Base-by-base conservation (phyloP, 2,888 invertebrate genomes). In the Phymatocera aterrima region DNA sequence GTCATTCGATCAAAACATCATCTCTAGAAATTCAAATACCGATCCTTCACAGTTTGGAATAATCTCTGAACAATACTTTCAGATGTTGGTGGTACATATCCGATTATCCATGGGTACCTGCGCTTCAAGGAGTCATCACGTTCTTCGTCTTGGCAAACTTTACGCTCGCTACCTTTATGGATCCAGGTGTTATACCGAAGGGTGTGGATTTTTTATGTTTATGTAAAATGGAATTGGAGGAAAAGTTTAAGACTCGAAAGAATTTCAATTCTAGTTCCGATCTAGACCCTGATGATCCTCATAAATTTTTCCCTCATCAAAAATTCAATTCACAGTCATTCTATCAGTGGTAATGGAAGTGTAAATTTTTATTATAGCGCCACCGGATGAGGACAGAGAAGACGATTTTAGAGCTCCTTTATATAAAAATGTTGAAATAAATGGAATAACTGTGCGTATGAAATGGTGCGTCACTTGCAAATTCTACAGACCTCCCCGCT, bases 391-490 rank as follows among this genome's bases (percentile, higher is more conserved):
- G 94, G 98, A 98, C 91, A 93, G 97, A 86, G 98, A 98, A 92
- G 99, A 99, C 91, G 99, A 99, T 92, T 97, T 98, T 90, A 94
- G 98, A 87, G 98, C 99, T 81, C 98, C 98, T 10, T 93, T 99
- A 81, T 99, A 99, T 92, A 98, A 97, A 92, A 98, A 96, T 91
- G 98, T 99, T 83, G 99, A 99, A 92, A 98, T 99, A 85, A 98
- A 98, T 92, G 99, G 99, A 81, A 98, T 99, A 84, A 98, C 98
- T 15, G 98, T 99, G 81, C 95, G 99, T 82, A 99, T 99, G 99
- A 99, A 99, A 92, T 99, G 99, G 99, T 99, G 99, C 92, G 97
- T 98, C 85, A 99, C 99, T 2, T 99, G 99, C 93, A 98, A 99
- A 93, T 99, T 99, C 93, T 99, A 99, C 92, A 94, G 99, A 88